Conservation (phyloP, 2,888 invertebrate genomes). For the Latrodectus hesperus region DNA sequence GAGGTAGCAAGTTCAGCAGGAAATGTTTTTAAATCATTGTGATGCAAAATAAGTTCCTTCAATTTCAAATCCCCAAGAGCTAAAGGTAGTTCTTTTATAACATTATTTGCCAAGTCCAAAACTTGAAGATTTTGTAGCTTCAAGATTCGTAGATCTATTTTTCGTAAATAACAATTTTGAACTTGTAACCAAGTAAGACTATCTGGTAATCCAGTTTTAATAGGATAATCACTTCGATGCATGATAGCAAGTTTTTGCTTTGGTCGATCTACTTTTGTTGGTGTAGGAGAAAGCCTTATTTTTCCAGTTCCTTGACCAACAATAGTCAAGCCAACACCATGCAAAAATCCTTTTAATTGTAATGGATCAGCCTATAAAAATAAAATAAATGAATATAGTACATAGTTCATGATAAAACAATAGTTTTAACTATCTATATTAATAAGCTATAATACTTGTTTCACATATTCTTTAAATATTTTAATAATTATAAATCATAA, state of each 20-base stretch:
- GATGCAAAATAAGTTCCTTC: constrained; percentile 55
- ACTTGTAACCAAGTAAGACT: constrained; percentile 79
- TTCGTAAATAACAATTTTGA: constrained; percentile 32
- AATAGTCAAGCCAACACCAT: constrained; percentile 57
- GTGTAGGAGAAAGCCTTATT: constrained; percentile 46
- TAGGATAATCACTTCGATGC: constrained; percentile 82
- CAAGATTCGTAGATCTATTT: constrained; percentile 73
- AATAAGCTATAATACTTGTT: too few relatives aligned
- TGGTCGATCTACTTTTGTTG: constrained; percentile 79
- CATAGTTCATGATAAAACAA: too few relatives aligned
- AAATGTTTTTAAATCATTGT: constrained; percentile 52
- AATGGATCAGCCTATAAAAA: constrained; percentile 60
- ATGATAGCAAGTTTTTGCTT: constrained; percentile 80
- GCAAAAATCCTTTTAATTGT: constrained; percentile 62
- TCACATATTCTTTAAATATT: too few relatives aligned
- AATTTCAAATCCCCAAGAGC: constrained; percentile 29
- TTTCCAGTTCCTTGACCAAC: constrained; percentile 49
- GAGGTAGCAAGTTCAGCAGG: constrained; percentile 44
- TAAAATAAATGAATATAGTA: not conserved
- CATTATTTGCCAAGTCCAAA: constrained; percentile 84
- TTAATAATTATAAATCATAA: too few relatives aligned
- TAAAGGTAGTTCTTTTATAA: constrained; percentile 80
- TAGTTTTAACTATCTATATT: too few relatives aligned
- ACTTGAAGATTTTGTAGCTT: constrained; percentile 80
- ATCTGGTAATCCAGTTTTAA: constrained; percentile 82